These are phyloP conservation scores for Toxotes chatareus DNA, from an alignment of 2,113 vertebrate genomes.

Conservation along the genomic window DNA sequence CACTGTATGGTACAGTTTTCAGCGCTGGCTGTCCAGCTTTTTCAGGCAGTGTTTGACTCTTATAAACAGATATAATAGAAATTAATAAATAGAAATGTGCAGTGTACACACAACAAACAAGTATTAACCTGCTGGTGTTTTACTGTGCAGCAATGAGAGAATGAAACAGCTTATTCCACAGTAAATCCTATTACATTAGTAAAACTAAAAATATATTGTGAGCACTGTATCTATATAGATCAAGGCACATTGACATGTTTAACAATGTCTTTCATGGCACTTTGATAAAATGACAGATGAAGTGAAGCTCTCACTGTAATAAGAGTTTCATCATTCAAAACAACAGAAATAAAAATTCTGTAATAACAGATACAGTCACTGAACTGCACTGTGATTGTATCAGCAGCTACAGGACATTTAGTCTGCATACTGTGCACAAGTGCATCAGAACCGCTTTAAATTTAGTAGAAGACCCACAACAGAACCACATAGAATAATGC, in stretches of 20 bases:
- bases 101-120: not conserved
- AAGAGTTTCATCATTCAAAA: not conserved
- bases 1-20: constrained; percentile 14
- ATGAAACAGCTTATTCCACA: not conserved
- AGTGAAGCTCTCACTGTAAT: not conserved
- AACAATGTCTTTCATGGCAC: constrained; percentile 9
- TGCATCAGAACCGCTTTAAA: not conserved
- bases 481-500: not conserved
- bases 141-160: not conserved
- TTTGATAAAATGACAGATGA: not conserved
- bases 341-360: not conserved
- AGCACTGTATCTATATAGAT: not conserved
- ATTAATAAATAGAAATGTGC: not conserved
- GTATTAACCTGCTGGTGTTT: not conserved
- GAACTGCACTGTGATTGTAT: not conserved
- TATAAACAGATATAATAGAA: not conserved
- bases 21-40: not conserved
- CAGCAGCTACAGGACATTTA: not conserved
- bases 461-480: no score
- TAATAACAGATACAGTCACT: not conserved
- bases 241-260: constrained; percentile 27
- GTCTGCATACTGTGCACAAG: not conserved
- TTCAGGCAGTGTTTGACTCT: not conserved
- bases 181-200: not conserved
- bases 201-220: not conserved